Percentiles rank a stretch among this genome's conserved stretches.
phyloP scores from a whole-genome alignment of 2,888 invertebrate genomes.

The Heliconius sara region DNA sequence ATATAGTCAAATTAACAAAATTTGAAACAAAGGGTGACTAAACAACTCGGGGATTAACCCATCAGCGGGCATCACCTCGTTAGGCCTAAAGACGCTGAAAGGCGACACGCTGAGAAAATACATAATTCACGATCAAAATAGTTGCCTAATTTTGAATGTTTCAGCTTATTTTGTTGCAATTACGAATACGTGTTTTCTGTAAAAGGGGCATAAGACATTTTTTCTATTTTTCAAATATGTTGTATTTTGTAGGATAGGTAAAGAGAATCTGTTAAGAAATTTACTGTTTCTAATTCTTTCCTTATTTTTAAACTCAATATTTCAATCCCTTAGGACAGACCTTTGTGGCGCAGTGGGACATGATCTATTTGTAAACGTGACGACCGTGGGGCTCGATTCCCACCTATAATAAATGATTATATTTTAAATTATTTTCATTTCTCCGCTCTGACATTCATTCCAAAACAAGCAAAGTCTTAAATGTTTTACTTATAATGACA shows the following conservation, averaged over 20 bases:
- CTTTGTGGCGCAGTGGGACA: neutral
- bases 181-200: neutral
- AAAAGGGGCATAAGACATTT: neutral
- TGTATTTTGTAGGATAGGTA: neutral
- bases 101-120: slow-evolving; percentile 49
- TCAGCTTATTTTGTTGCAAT: slow-evolving; percentile 22
- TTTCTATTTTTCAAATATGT: neutral
- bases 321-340: too few species aligned
- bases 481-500: too few species aligned
- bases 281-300: too few species aligned
- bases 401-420: neutral
- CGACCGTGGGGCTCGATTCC: too few species aligned
- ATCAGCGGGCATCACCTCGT: slow-evolving; percentile 52
- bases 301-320: too few species aligned
- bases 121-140: slow-evolving; percentile 51
- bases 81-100: slow-evolving; percentile 49
- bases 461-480: too few species aligned
- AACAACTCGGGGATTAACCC: slow-evolving; percentile 50
- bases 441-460: too few species aligned
- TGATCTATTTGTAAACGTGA: too few species aligned
- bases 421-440: too few species aligned
- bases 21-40: slow-evolving; percentile 38
- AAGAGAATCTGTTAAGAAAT: too few species aligned
- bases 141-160: slow-evolving; percentile 43
- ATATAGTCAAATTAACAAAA: slow-evolving; percentile 1